Evolutionary conservation across 2,113 vertebrate species (phyloP), one percentile per base, ranked within the genome.

Genomic region (Himantopus leucocephalus): DNA sequence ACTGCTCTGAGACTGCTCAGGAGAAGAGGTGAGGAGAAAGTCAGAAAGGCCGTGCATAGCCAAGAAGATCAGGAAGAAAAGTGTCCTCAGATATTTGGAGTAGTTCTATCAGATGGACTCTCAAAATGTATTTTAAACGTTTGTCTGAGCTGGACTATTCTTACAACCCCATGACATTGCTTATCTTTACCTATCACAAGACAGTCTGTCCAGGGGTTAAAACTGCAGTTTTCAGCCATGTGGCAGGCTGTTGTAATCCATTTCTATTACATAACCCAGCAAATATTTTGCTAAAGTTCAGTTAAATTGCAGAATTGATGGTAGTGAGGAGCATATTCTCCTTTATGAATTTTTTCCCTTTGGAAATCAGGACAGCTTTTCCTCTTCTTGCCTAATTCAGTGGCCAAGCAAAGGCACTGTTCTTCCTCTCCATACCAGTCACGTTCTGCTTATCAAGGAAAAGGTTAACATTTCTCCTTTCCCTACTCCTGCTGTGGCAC

Each of bases 281-380:
- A 97, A 96, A 85, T 95, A 95, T 94, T 97, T 94, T 94, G 86
- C 91, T 93, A 82, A 95, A 95, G 93, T 95, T 95, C 95, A 91
- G 55, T 88, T 91, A 94, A 73, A 79, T 90, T 93, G 53, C 66
- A 79, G 66, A 62, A 91, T n/a, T 94, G 53, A 82, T 82, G 62
- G 53, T 75, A 35, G 30, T 4, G 8, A 94, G 77, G 26, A 90
- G 32, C 66, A 50, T 73, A 26, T 85, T 70, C 66, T 71, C n/a
- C 35, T 87, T 62, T 62, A 76, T 52, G 8, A 48, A 30, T 50
- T 76, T 39, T 66, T 71, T 14, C 15, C 32, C 47, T 72, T 64
- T 76, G 41, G 70, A 91, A 78, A 76, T 79, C 37, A 70, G 18
- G 30, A 8, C 23, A 91, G 45, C 9, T 73, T 91, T 91, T 78